Conservation (phyloP, 2,888 invertebrate genomes). For the Caenorhabditis wallacei region DNA sequence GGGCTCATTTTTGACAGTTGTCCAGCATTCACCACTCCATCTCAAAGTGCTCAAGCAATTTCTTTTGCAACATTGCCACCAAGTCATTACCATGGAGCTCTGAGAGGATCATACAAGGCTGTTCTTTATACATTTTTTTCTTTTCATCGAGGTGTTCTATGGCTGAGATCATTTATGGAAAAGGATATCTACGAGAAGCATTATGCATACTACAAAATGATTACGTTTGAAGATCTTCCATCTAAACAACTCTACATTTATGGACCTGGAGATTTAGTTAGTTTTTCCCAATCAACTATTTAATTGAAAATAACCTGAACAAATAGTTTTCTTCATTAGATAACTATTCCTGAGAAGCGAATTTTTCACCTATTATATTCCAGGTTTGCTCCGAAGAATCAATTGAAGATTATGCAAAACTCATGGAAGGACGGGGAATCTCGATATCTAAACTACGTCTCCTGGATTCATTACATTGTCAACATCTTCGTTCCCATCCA, state of each 20-base stretch:
- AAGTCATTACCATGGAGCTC: slow-evolving; percentile 68
- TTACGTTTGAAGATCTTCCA: slow-evolving; percentile 76
- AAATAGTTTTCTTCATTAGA: too few relatives aligned
- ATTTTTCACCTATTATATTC: slow-evolving; percentile 13
- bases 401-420: slow-evolving; percentile 65
- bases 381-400: slow-evolving; percentile 73
- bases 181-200: slow-evolving; percentile 75
- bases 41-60: slow-evolving; percentile 80
- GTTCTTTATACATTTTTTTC: slow-evolving; percentile 77
- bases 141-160: slow-evolving; percentile 75
- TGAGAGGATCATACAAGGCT: slow-evolving; percentile 73
- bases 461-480: slow-evolving; percentile 89
- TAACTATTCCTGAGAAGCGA: too few relatives aligned
- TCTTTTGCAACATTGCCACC: slow-evolving; percentile 79
- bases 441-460: slow-evolving; percentile 75
- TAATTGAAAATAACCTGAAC: not conserved
- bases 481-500: slow-evolving; percentile 87
- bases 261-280: slow-evolving; percentile 70
- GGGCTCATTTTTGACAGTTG: slow-evolving; percentile 81
- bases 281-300: not conserved
- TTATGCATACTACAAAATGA: slow-evolving; percentile 80
- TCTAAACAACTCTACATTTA: slow-evolving; percentile 87
- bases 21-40: slow-evolving; percentile 79
- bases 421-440: slow-evolving; percentile 59
- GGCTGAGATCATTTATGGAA: slow-evolving; percentile 77